Conservation (phyloP, 2,797 vertebrate genomes). For the Artibeus lituratus region DNA sequence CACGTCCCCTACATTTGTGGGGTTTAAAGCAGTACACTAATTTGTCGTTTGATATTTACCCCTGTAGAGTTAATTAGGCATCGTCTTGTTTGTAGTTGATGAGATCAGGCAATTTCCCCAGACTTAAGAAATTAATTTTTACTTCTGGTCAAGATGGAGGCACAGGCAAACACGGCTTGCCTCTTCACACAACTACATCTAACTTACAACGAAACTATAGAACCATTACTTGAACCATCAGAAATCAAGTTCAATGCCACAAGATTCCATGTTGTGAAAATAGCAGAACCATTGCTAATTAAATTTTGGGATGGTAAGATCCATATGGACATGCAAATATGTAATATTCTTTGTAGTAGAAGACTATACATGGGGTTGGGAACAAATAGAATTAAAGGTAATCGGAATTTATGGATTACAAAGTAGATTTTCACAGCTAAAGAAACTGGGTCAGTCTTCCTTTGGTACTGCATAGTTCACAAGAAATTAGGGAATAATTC, state of each 20-base stretch:
- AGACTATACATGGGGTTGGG: background rate
- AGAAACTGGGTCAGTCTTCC: background rate
- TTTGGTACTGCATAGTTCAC: background rate
- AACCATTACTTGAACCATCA: background rate
- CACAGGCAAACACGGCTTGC: background rate
- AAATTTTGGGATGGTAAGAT: background rate
- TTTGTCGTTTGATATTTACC: constrained; percentile 29
- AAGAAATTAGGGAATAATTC: constrained; percentile 16
- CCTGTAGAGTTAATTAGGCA: background rate
- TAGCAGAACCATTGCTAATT: background rate
- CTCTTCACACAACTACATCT: background rate
- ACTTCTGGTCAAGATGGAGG: background rate
- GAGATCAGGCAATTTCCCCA: background rate
- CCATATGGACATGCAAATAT: background rate
- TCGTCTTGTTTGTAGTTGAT: background rate
- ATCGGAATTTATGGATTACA: background rate
- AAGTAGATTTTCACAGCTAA: constrained; percentile 13
- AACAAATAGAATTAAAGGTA: constrained; percentile 23
- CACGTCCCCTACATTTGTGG: background rate
- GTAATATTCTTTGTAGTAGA: background rate
- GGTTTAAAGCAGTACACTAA: background rate
- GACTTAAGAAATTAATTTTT: constrained; percentile 33
- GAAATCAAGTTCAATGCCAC: no score
- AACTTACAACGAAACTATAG: background rate
- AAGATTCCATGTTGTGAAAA: background rate